Evolutionary conservation across 1,140 invertebrate genomes (phyloP).

Genomic region (Drosophila takahashii): DNA sequence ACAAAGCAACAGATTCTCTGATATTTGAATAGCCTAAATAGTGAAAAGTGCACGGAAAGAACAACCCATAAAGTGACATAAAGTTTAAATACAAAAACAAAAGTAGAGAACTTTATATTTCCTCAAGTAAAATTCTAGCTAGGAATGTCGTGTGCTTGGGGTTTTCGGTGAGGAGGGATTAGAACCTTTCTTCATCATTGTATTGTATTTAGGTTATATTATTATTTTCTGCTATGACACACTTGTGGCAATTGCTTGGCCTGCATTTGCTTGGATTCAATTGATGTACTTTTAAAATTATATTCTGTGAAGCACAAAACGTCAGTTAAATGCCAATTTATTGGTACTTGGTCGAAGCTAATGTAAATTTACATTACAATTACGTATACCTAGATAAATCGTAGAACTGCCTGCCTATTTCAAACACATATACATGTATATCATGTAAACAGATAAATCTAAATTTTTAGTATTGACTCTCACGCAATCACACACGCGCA

Average conservation of each 20-base stretch:
- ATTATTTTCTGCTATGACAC: constrained; percentile 60
- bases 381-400: constrained; percentile 39
- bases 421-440: constrained; percentile 48
- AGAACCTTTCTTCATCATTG: constrained; percentile 7
- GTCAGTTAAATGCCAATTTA: constrained; percentile 81
- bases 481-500: constrained; percentile 32
- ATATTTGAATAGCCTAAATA: constrained; percentile 36
- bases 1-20: constrained; percentile 55
- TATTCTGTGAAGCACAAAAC: constrained; percentile 70
- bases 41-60: constrained; percentile 2
- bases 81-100: constrained; percentile 13
- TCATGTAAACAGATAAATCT: constrained; percentile 35
- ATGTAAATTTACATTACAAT: constrained; percentile 63
- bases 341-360: constrained; percentile 80
- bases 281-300: constrained; percentile 22
- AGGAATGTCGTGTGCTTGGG: constrained; percentile 39
- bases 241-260: constrained; percentile 41
- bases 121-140: constrained; percentile 17
- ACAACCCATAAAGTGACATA: constrained; percentile 49
- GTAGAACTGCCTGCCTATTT: constrained; percentile 36
- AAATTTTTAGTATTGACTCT: constrained; percentile 39
- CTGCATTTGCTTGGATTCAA: constrained; percentile 31
- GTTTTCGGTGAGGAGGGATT: neutral
- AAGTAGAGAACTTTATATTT: neutral
- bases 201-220: constrained; percentile 13